These are phyloP conservation scores for Nephrocerus scutellatus DNA, from an alignment of 2,888 invertebrate species.

Conservation along the genomic window DNA sequence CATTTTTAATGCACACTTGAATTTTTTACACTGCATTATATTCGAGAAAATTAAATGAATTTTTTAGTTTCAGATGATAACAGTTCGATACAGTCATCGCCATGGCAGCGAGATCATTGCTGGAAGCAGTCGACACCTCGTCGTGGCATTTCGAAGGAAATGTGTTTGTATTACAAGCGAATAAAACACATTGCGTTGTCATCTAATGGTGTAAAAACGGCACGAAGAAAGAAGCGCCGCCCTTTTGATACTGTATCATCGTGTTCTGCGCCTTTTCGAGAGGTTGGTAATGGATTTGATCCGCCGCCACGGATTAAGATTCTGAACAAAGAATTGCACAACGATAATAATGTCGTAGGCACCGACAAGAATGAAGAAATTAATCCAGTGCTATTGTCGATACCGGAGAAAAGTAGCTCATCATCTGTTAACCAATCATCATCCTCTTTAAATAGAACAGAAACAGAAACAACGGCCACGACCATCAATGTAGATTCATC, in stretches of 20 bases:
- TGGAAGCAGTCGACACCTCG: constrained; percentile 79
- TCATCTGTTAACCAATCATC: background rate
- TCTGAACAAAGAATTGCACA: no score
- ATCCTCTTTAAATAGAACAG: background rate
- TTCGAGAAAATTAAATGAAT: constrained; percentile 1
- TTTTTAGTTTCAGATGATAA: constrained; percentile 75
- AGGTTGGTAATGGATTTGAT: constrained; percentile 20
- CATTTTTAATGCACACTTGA: background rate
- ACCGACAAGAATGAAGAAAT: background rate
- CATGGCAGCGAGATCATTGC: constrained; percentile 84
- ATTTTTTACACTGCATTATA: constrained; percentile 9
- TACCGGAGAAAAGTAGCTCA: background rate
- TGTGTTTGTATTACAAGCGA: constrained; percentile 55
- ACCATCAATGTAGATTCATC: constrained; percentile 10
- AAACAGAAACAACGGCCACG: background rate
- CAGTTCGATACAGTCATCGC: constrained; percentile 83
- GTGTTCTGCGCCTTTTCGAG: constrained; percentile 24
- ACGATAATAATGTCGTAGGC: no score
- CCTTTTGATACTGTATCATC: constrained; percentile 54
- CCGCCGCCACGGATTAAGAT: no score
- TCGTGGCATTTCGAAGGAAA: constrained; percentile 64
- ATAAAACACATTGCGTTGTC: constrained; percentile 34
- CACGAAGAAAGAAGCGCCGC: constrained; percentile 56
- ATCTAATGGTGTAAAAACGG: constrained; percentile 30
- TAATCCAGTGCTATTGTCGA: background rate